Evolutionary conservation across 1,140 invertebrate genomes (phyloP).

Genomic region (Dendrolimus kikuchii): DNA sequence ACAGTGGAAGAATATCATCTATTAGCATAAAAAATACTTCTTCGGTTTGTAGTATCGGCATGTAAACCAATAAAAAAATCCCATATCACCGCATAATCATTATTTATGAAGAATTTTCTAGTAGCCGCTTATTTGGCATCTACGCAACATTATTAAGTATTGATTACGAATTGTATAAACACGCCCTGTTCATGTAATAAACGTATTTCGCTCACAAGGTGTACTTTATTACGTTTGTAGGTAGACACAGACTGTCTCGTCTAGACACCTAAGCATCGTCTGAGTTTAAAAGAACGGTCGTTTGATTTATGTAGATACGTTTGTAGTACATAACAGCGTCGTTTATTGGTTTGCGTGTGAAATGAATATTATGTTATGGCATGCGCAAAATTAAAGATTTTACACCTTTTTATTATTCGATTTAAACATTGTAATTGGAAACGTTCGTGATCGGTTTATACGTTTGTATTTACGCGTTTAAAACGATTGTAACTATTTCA

Average conservation of each 20-base stretch:
- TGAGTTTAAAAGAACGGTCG: conserved; percentile 9
- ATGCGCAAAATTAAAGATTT: conserved; percentile 44
- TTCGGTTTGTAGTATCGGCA: too few species aligned
- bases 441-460: conserved; percentile 4
- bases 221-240: not conserved
- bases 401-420: conserved; percentile 26
- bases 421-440: conserved; percentile 22
- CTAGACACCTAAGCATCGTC: conserved; percentile 16
- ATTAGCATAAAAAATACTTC: too few species aligned
- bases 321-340: conserved; percentile 8
- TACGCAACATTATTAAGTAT: not conserved
- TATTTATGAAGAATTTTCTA: too few species aligned
- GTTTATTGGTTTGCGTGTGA: conserved; percentile 20
- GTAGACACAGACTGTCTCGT: conserved; percentile 7
- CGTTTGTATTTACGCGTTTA: conserved; percentile 16
- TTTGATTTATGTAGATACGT: conserved; percentile 5
- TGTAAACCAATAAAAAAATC: too few species aligned
- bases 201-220: too few species aligned
- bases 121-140: too few species aligned
- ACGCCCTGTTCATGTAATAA: too few species aligned
- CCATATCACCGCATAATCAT: too few species aligned
- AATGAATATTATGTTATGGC: conserved; percentile 24
- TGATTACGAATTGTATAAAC: conserved; percentile 1
- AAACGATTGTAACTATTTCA: conserved; percentile 26
- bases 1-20: too few species aligned